phyloP scores from a whole-genome alignment of 2,113 vertebrate genomes.

The Salvelinus alpinus region DNA sequence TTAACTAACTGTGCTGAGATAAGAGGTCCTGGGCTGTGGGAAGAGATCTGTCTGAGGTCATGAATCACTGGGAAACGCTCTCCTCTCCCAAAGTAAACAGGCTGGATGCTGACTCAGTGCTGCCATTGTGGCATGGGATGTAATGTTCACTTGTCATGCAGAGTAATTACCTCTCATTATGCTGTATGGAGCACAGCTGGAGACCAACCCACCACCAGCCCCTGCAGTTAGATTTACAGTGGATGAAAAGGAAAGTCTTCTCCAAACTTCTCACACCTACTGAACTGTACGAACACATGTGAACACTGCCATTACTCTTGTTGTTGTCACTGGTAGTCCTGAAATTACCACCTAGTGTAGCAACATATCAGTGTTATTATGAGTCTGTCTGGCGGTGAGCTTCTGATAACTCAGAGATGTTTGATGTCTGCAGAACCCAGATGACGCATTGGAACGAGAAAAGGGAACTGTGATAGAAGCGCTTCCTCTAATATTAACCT shows the following conservation, averaged over 20 bases:
- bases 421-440: not conserved
- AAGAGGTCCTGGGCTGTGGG: not conserved
- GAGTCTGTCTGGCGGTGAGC: not conserved
- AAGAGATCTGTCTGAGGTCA: not conserved
- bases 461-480: slow-evolving; percentile 29
- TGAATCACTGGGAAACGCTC: not conserved
- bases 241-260: slow-evolving; percentile 9
- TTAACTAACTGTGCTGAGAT: slow-evolving; percentile 35
- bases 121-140: slow-evolving; percentile 11
- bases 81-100: slow-evolving; percentile 10
- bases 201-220: slow-evolving; percentile 13
- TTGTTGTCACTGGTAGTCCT: not conserved
- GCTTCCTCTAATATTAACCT: slow-evolving; percentile 24
- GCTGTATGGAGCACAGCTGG: slow-evolving; percentile 27
- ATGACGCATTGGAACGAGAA: not conserved
- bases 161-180: slow-evolving; percentile 43
- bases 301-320: not conserved
- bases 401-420: not conserved
- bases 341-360: not conserved
- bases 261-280: not conserved
- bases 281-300: not conserved
- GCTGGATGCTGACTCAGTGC: not conserved
- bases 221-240: not conserved
- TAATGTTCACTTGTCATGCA: slow-evolving; percentile 36
- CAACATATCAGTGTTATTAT: slow-evolving; percentile 5